Conservation (phyloP, 2,113 vertebrate genomes). For the Acanthisitta chloris region DNA sequence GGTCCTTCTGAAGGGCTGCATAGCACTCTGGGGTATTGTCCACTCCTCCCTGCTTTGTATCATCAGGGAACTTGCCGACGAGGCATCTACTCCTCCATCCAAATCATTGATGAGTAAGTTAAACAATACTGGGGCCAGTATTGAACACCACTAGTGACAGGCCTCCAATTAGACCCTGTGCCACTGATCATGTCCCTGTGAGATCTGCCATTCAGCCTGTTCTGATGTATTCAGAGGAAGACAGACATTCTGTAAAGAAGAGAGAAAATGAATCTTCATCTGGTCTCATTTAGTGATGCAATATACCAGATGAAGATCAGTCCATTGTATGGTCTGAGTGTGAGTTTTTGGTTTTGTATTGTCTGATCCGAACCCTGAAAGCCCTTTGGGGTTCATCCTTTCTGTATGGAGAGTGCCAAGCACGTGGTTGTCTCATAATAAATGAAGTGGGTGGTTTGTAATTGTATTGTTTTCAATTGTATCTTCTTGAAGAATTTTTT, state of each 20-base stretch:
- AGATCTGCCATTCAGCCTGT: background rate
- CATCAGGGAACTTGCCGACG: fast-evolving
- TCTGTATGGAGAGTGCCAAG: slow-evolving; percentile 10
- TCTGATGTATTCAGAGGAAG: background rate
- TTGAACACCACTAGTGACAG: background rate
- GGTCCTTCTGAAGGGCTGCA: background rate
- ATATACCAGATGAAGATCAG: slow-evolving; percentile 29
- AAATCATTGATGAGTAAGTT: background rate
- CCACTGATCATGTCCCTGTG: background rate
- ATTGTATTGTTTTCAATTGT: slow-evolving; percentile 41
- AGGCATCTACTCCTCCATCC: background rate
- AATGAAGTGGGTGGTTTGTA: slow-evolving; percentile 39
- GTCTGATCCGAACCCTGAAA: background rate
- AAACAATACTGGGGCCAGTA: background rate
- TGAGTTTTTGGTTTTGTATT: slow-evolving; percentile 41
- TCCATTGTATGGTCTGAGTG: slow-evolving; percentile 42
- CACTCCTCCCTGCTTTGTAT: background rate
- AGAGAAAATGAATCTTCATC: slow-evolving; percentile 17
- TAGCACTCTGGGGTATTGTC: fast-evolving
- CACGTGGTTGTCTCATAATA: slow-evolving; percentile 16
- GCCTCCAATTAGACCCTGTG: background rate
- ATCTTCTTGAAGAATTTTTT: slow-evolving; percentile 22
- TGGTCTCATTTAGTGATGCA: slow-evolving; percentile 42
- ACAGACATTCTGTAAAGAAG: background rate
- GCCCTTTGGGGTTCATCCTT: slow-evolving; percentile 20